phyloP scores from a whole-genome alignment of 2,113 vertebrate species.

The Crypturellus undulatus region DNA sequence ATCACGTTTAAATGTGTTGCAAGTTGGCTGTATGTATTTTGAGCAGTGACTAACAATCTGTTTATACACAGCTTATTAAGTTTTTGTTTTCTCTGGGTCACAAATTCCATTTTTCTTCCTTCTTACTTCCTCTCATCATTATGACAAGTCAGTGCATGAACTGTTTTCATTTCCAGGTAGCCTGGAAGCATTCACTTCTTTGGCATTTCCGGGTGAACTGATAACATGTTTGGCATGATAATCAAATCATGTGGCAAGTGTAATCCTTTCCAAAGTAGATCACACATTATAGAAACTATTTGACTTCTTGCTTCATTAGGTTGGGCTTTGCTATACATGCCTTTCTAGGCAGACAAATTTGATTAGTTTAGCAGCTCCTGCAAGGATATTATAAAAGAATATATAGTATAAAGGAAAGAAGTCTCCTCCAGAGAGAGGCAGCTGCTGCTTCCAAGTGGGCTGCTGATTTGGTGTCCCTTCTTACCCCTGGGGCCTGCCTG shows the following conservation, averaged over 20 bases:
- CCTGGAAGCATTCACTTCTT: background rate
- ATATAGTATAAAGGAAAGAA: background rate
- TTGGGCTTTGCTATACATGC: background rate
- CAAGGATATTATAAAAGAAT: background rate
- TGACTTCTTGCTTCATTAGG: constrained; percentile 7
- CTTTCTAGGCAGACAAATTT: background rate
- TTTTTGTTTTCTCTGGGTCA: background rate
- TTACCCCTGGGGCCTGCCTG: background rate
- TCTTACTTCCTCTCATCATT: background rate
- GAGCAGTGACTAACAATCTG: background rate
- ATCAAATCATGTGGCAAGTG: background rate
- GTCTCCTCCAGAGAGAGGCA: background rate
- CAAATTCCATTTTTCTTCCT: background rate
- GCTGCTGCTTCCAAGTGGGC: background rate
- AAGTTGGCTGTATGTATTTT: background rate
- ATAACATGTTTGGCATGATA: background rate
- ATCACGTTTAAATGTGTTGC: no score
- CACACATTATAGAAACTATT: background rate
- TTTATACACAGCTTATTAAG: background rate
- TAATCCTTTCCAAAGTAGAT: background rate
- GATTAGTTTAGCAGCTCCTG: background rate
- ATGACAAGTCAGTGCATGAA: background rate
- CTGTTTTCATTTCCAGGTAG: background rate
- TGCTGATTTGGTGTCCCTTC: background rate
- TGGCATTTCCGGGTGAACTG: background rate